Percentiles rank a stretch among this genome's conserved stretches.
phyloP scores from a whole-genome alignment of 2,888 invertebrate genomes.

The Dicranocentrus wangi region DNA sequence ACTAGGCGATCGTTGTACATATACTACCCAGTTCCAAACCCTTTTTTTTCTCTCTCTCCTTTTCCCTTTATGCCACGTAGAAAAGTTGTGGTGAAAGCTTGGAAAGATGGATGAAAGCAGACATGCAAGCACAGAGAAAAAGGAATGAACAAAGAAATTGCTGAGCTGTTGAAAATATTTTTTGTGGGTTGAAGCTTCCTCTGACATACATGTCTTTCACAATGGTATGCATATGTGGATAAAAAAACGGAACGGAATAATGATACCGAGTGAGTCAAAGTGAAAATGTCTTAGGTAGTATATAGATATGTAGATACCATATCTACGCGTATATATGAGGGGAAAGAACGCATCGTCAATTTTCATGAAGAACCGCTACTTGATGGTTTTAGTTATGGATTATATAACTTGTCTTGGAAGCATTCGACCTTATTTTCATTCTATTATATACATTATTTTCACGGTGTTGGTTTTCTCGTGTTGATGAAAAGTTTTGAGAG shows the following conservation, averaged over 20 bases:
- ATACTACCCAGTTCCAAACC: not conserved
- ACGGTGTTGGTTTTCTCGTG: too few species aligned
- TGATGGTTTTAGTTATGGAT: too few species aligned
- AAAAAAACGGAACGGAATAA: too few species aligned
- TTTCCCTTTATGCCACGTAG: not conserved
- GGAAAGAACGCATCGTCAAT: constrained; percentile 1
- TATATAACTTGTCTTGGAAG: too few species aligned
- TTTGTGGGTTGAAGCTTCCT: constrained; percentile 5
- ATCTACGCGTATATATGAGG: not conserved
- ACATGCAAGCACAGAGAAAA: constrained; percentile 32
- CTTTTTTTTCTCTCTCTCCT: not conserved
- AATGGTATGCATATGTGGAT: too few species aligned
- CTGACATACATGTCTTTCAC: constrained; percentile 10
- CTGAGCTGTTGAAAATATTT: constrained; percentile 44
- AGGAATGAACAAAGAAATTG: constrained; percentile 39
- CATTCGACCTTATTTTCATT: too few species aligned
- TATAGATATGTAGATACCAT: too few species aligned
- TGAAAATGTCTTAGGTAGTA: too few species aligned
- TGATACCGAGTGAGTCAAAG: too few species aligned
- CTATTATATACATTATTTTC: too few species aligned
- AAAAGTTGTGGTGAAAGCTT: constrained; percentile 47
- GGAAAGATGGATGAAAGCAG: constrained; percentile 52
- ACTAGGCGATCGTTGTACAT: constrained; percentile 18
- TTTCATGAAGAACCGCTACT: not conserved
- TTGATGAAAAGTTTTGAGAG: too few species aligned